phyloP scores from a whole-genome alignment of 1,140 invertebrate species.

The Atta cephalotes region DNA sequence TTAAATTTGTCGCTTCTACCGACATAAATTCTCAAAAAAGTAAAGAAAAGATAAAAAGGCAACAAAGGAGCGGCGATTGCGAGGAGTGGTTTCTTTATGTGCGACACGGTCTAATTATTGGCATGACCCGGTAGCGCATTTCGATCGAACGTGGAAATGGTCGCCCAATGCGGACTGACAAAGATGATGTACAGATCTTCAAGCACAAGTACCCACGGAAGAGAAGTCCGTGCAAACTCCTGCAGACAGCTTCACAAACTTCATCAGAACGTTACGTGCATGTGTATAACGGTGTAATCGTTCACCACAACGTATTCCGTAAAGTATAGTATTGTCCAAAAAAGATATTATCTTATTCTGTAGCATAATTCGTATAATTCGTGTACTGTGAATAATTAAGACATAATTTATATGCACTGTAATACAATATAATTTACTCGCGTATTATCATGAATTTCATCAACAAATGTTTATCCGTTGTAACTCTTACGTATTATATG shows the following conservation, averaged over 20 bases:
- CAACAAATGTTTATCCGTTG: background rate
- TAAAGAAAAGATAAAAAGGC: background rate
- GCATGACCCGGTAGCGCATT: conserved; percentile 49
- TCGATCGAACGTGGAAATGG: conserved; percentile 60
- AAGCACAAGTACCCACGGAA: conserved; percentile 36
- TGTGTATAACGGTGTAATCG: conserved; percentile 62
- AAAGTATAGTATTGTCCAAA: conserved; percentile 39
- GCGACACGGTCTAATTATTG: conserved; percentile 75
- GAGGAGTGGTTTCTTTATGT: conserved; percentile 69
- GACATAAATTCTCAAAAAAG: background rate
- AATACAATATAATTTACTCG: background rate
- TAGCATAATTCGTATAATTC: background rate
- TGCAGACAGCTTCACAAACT: conserved; percentile 61
- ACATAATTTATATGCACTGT: background rate
- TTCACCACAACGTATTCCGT: conserved; percentile 9
- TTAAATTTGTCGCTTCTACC: background rate
- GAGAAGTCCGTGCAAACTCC: conserved; percentile 67
- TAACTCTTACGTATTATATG: background rate
- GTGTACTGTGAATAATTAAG: background rate
- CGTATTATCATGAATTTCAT: conserved; percentile 4
- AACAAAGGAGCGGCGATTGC: conserved; percentile 61
- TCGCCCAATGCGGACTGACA: conserved; percentile 26
- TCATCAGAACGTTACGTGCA: conserved; percentile 2
- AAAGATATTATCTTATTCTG: background rate
- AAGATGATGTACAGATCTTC: conserved; percentile 65